Conservation (phyloP, 37 sponge, comb jelly and placozoan species). For the Crambe crambe region DNA sequence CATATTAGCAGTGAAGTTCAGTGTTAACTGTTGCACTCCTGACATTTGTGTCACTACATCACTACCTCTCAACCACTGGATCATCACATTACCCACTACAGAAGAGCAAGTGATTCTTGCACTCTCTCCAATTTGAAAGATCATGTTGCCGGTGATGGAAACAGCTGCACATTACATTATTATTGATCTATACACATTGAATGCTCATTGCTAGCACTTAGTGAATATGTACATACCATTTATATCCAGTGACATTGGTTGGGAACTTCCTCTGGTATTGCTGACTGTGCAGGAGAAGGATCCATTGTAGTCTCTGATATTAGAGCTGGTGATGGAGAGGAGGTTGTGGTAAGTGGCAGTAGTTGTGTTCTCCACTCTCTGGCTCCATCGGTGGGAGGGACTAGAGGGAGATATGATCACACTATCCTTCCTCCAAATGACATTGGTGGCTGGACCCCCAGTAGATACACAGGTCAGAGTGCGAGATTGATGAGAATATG, state of each 20-base stretch:
- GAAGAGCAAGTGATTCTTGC: neutral
- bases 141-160: too few species aligned
- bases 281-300: neutral
- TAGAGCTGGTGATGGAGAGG: neutral
- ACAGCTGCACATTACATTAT: too few species aligned
- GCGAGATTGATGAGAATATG: neutral
- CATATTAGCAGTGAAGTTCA: too few species aligned
- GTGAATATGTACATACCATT: too few species aligned
- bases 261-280: neutral
- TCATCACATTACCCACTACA: neutral
- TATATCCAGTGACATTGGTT: neutral
- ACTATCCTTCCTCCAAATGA: slow-evolving; percentile 9
- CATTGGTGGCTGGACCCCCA: slow-evolving; percentile 30
- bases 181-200: too few species aligned
- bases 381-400: neutral
- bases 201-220: too few species aligned
- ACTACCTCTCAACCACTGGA: neutral
- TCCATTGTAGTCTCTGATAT: neutral
- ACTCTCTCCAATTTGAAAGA: too few species aligned
- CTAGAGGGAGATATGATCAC: neutral
- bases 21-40: too few species aligned
- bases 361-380: neutral
- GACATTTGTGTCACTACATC: too few species aligned
- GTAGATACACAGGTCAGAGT: slow-evolving; percentile 30
- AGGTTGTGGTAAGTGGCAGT: neutral